Evolutionary conservation across 1,140 invertebrate genomes (phyloP), one percentile per base, ranked within the genome.

Genomic region (Meloidogyne chitwoodi): DNA sequence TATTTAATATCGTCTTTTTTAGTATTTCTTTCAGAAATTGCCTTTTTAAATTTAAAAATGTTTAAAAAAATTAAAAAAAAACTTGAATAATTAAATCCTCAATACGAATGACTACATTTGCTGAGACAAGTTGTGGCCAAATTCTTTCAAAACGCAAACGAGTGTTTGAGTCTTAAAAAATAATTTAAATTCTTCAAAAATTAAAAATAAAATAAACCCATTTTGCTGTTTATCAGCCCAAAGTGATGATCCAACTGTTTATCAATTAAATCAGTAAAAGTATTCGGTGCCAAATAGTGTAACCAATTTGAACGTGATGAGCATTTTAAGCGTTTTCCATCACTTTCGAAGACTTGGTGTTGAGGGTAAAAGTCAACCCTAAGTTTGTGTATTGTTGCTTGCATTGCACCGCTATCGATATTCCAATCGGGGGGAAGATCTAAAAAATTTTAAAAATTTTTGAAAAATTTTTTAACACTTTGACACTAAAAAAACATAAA

Each of bases 331-430:
- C 6, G n/a, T 56, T 56, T 56, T 22, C 79, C 64, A 26, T 81
- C 62, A 16, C 19, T 29, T 16, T 29, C 56, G 31, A 79, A 75
- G 2, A 79, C 80, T 24, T 56, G 10, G 62, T 81, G 73, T 31
- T 56, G n/a, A 0, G 96, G 96, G 89, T 98, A 99, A 86, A 94
- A 93, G 88, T 98, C 96, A 12, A 98, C 89, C 87, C 94, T 92
- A 86, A 98, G 92, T 86, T 92, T 89, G 31, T 86, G 90, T 26
- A 99, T 87, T 6, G 92, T 92, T 56, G 98, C 92, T 89, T 98
- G 95, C 74, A 98, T 89, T n/a, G 95, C 94, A 4, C 94, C 95
- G 24, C 95, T 95, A 76, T 93, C 92, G 81, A 92, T 91, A 56
- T 86, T 76, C 85, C 85, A 86, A 34, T 82, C 77, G 26, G 69